Base-by-base conservation (phyloP, 2,888 invertebrate species). In the Pristionchus maxplancki region DNA sequence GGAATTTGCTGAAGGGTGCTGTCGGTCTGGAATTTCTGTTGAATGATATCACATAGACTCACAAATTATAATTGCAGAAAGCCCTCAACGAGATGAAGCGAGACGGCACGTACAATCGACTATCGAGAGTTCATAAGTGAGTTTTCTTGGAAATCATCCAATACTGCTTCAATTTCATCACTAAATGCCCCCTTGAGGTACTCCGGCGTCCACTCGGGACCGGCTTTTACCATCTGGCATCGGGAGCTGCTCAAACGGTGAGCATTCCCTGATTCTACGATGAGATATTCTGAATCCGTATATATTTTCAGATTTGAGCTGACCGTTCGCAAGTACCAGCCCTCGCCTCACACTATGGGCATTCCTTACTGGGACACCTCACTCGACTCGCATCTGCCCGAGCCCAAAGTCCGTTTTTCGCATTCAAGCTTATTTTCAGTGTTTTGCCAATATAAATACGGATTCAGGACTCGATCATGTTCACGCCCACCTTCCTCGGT, bases 311-410 rank as follows among this genome's bases (percentile, higher is more conserved):
- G 93, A 89, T 90, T 93, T 37, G 93, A 93, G 88, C 78, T 93
- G 31, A 91, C 93, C 6, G 89, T 93, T 53, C 91, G 94, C 20
- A 88, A 89, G 40, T 90, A 90, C 44, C 87, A 90, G 83, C 88
- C 89, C 17, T 88, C 95, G 11, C 94, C 95, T 2, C 90, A 93
- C 37, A 88, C n/a, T 1, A 92, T 95, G 17, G 92, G 92, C n/a
- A 90, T 95, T 11, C 95, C 95, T 1, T 95, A 95, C 90, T 95
- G 95, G 95, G 95, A 95, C 91, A 93, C 94, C 20, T 93, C 94
- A 0, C 90, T 95, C 50, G 95, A 95, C 89, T 90, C 94, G 34
- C 89, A 90, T 44, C 91, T 95, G 1, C 94, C 94, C 0, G 94
- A 95, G 28, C 94, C 94, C 0, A 91, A 93, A 81, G 88, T 88